phyloP scores from a whole-genome alignment of 2,113 vertebrate genomes.

The Cyanistes caeruleus region DNA sequence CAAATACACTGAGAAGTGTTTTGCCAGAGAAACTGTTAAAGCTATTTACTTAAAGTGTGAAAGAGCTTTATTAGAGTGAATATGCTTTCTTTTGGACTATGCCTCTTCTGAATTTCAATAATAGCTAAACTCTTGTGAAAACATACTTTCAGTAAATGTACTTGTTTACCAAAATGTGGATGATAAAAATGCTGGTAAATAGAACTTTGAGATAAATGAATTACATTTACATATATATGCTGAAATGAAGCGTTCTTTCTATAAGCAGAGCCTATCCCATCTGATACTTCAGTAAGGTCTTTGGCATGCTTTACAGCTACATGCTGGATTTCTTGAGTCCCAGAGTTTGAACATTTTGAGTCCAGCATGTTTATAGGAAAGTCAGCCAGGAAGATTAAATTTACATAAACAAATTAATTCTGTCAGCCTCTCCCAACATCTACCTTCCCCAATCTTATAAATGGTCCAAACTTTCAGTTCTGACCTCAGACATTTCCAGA shows the following conservation, averaged over 20 bases:
- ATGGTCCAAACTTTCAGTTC: not conserved
- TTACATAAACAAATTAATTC: not conserved
- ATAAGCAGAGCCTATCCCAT: not conserved
- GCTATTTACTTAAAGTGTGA: not conserved
- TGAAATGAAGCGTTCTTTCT: not conserved
- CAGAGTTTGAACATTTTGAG: not conserved
- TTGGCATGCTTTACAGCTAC: not conserved
- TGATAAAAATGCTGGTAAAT: not conserved
- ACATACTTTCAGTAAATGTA: not conserved
- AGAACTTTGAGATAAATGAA: not conserved
- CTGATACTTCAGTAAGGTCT: not conserved
- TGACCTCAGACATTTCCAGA: not conserved
- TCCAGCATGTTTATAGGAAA: not conserved
- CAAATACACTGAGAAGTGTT: not conserved
- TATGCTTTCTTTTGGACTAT: not conserved
- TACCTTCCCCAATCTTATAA: not conserved
- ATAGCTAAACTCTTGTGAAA: not conserved
- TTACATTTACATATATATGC: not conserved
- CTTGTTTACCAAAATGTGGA: not conserved
- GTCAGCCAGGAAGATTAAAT: not conserved
- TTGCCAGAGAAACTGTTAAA: not conserved
- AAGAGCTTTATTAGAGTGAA: not conserved
- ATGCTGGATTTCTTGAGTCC: not conserved
- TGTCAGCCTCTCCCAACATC: not conserved
- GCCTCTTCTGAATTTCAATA: not conserved